These are phyloP conservation scores for Erinaceus europaeus DNA, from an alignment of 2,113 vertebrate genomes.

Conservation along the genomic window DNA sequence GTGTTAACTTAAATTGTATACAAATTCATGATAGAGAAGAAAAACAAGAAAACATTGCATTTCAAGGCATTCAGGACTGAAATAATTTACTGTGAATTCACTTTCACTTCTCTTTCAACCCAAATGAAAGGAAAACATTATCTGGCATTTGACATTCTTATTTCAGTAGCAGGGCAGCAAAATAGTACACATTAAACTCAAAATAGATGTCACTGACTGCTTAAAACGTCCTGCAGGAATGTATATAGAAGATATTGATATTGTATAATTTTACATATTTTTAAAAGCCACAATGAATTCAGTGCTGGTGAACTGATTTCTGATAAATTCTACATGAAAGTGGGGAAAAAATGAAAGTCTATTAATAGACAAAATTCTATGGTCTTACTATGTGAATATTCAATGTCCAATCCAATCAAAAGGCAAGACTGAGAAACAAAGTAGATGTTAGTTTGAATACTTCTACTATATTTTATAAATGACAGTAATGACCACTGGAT, in stretches of 20 bases:
- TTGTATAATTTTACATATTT: background rate
- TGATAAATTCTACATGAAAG: background rate
- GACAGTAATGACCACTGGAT: rapidly evolving
- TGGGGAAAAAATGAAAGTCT: background rate
- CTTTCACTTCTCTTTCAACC: background rate
- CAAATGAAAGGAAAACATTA: background rate
- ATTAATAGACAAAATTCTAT: background rate
- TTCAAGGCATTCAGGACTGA: background rate
- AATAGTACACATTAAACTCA: rapidly evolving
- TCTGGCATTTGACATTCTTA: background rate
- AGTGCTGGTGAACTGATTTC: background rate
- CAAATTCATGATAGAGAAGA: background rate
- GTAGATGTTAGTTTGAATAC: background rate
- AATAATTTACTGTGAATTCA: too few relatives aligned
- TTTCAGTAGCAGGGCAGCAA: background rate
- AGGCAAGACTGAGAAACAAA: background rate
- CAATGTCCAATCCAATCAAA: background rate
- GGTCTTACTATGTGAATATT: too few relatives aligned
- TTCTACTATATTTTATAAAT: background rate
- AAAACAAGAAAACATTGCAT: background rate
- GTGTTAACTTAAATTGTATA: background rate
- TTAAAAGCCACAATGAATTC: background rate
- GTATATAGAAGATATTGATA: background rate
- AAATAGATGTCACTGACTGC: background rate
- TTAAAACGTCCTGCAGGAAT: background rate